A percentile compares a stretch with the other conserved stretches of the same genome.
Evolutionary conservation across 2,113 vertebrate species (phyloP).

Genomic region (Myrmecobius fasciatus): DNA sequence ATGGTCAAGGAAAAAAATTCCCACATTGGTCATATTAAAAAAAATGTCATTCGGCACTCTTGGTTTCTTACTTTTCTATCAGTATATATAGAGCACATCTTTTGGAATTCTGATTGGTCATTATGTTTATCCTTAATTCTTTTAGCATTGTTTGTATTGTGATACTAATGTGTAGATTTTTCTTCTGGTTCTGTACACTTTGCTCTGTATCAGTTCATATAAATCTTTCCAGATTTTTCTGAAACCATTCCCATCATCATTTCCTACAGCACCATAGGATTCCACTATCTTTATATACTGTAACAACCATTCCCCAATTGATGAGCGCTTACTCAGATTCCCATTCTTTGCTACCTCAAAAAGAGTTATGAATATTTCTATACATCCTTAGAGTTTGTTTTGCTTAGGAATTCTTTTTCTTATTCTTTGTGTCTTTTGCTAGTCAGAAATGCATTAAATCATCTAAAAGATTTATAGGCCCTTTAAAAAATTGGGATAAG

Average conservation of each 20-base stretch:
- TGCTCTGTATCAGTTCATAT: neutral
- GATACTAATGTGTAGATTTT: neutral
- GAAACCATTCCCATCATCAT: neutral
- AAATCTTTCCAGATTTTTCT: neutral
- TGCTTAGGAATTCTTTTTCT: neutral
- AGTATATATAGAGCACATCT: neutral
- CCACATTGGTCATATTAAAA: neutral
- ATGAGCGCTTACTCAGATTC: neutral
- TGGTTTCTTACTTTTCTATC: neutral
- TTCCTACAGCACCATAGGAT: neutral
- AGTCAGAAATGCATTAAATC: neutral
- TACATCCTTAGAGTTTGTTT: neutral
- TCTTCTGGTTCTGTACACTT: neutral
- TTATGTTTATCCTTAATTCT: neutral
- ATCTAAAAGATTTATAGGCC: neutral
- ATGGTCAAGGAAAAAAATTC: neutral
- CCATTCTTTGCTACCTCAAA: neutral
- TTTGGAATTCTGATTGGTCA: neutral
- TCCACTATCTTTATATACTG: neutral
- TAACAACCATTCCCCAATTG: neutral
- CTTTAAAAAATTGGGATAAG: neutral
- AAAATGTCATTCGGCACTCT: neutral
- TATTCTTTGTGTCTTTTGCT: neutral
- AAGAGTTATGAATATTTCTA: neutral
- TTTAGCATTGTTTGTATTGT: neutral